Percentiles rank a stretch among this genome's conserved stretches.
phyloP scores from a whole-genome alignment of 2,888 invertebrate genomes.

The Andrena minutula region DNA sequence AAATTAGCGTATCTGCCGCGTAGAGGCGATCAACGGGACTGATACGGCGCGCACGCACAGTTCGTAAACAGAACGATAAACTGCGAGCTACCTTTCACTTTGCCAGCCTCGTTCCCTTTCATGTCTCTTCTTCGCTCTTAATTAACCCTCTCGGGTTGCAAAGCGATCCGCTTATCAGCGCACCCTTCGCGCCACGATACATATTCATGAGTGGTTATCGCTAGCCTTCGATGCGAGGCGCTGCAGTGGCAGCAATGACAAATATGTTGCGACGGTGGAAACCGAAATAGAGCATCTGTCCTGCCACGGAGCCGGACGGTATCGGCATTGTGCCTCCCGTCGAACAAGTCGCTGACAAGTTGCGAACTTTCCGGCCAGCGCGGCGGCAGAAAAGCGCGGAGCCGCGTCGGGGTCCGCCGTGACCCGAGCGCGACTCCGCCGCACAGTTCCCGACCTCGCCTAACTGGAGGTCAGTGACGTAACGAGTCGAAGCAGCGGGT shows the following conservation, averaged over 20 bases:
- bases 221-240: neutral
- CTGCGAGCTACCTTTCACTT: neutral
- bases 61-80: neutral
- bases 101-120: neutral
- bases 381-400: slow-evolving; percentile 32
- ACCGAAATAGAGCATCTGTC: too few relatives aligned
- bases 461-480: slow-evolving; percentile 78
- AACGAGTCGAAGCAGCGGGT: slow-evolving; percentile 53
- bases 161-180: neutral
- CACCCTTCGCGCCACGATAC: too few relatives aligned
- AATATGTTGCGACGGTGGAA: neutral
- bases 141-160: neutral
- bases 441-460: slow-evolving; percentile 74
- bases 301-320: too few relatives aligned
- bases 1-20: slow-evolving; percentile 31
- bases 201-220: neutral
- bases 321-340: too few relatives aligned
- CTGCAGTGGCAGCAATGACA: too few relatives aligned
- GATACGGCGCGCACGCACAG: slow-evolving; percentile 3
- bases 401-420: slow-evolving; percentile 31
- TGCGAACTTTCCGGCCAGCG: neutral
- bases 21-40: neutral
- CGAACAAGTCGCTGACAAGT: neutral
- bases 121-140: neutral
- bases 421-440: slow-evolving; percentile 53